phyloP scores from a whole-genome alignment of 2,113 vertebrate genomes.

The Alligator mississippiensis region DNA sequence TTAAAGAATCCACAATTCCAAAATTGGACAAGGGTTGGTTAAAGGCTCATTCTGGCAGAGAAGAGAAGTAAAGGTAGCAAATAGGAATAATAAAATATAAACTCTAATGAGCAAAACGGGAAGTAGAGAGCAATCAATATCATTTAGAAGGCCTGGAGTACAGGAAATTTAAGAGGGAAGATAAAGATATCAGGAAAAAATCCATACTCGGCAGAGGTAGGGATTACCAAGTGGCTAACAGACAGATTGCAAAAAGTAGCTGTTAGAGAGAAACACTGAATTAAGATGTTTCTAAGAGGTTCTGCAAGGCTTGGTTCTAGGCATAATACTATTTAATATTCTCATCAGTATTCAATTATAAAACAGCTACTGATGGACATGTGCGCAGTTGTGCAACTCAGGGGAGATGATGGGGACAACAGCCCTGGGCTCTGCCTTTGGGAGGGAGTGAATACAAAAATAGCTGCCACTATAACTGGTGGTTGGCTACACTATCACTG shows the following conservation, averaged over 20 bases:
- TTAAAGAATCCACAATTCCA: neutral
- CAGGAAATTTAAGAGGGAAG: neutral
- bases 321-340: neutral
- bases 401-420: too few species aligned
- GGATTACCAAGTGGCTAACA: too few species aligned
- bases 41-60: neutral
- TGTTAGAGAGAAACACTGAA: neutral
- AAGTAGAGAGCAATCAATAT: neutral
- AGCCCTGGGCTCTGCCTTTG: too few species aligned
- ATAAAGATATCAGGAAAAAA: neutral
- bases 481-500: too few species aligned
- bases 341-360: neutral
- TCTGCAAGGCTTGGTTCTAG: neutral
- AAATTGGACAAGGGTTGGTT: neutral
- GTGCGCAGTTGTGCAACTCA: neutral
- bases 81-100: neutral
- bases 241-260: neutral
- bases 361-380: neutral
- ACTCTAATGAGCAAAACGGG: neutral
- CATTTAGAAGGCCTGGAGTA: neutral
- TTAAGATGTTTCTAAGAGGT: neutral
- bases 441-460: too few species aligned
- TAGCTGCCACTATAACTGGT: too few species aligned
- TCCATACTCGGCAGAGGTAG: neutral
- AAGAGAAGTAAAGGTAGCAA: neutral